Evolutionary conservation across 2,888 invertebrate genomes (phyloP).

Genomic region (Dicranocentrus wangi): DNA sequence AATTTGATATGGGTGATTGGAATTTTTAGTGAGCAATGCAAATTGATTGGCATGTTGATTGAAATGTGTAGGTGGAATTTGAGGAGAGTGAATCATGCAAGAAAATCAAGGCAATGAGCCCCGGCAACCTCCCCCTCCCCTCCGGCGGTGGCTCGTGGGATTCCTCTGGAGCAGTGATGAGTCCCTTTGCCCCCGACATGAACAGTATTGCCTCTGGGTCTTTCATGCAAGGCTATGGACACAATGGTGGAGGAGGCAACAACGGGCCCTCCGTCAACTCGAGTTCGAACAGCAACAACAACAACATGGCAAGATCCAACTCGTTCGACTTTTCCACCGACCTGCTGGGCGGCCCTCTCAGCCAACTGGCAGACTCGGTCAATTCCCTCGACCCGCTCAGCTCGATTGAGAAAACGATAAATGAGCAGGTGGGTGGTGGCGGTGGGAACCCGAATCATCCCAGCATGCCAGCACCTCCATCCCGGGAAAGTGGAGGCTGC

Average conservation of each 20-base stretch:
- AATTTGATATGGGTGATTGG: no score
- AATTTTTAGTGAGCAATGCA: no score
- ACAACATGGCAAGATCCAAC: slow-evolving; percentile 73
- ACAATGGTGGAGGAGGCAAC: slow-evolving; percentile 77
- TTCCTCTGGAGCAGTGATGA: slow-evolving; percentile 84
- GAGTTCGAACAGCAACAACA: slow-evolving; percentile 40
- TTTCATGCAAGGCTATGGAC: slow-evolving; percentile 76
- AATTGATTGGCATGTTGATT: no score
- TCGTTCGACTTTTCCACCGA: slow-evolving; percentile 73
- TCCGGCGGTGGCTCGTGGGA: slow-evolving; percentile 79
- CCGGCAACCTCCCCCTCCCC: slow-evolving; percentile 68
- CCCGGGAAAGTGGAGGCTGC: slow-evolving; percentile 59
- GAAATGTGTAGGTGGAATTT: slow-evolving; percentile 66
- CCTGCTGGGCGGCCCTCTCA: slow-evolving; percentile 80
- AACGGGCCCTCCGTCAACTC: slow-evolving; percentile 30
- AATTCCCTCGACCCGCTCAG: slow-evolving; percentile 92
- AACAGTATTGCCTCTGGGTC: slow-evolving; percentile 81
- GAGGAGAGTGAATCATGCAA: slow-evolving; percentile 70
- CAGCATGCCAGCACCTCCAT: slow-evolving; percentile 65
- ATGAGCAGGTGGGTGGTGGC: slow-evolving; percentile 82
- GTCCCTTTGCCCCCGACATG: slow-evolving; percentile 94
- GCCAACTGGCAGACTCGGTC: slow-evolving; percentile 89
- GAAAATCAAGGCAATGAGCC: slow-evolving; percentile 67
- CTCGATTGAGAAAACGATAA: slow-evolving; percentile 93
- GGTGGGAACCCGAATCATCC: slow-evolving; percentile 51